These are phyloP conservation scores for Leucania comma DNA, from an alignment of 2,888 invertebrate species.

Conservation along the genomic window DNA sequence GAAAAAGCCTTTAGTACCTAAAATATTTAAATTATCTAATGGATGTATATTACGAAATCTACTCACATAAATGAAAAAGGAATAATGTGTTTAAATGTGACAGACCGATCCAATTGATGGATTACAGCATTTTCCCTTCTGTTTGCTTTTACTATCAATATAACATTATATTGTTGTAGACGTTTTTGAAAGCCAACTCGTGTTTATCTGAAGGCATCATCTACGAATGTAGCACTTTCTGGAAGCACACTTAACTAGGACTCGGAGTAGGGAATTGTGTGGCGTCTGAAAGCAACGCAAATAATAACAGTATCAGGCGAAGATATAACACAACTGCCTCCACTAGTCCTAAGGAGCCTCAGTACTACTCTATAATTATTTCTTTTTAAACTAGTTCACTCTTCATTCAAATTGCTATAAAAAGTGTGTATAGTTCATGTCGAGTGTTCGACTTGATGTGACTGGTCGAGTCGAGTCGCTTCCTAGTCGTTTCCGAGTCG, in stretches of 20 bases:
- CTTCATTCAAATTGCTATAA: slow-evolving; percentile 1
- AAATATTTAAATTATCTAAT: slow-evolving; percentile 36
- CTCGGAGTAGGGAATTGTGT: background rate
- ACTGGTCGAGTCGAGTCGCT: slow-evolving; percentile 30
- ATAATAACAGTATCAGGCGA: background rate
- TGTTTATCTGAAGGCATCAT: slow-evolving; percentile 6
- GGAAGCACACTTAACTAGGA: slow-evolving; percentile 6
- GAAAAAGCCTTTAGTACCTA: slow-evolving; percentile 37
- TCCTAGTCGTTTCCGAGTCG: slow-evolving; percentile 27
- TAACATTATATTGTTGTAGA: background rate
- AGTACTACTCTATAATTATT: background rate
- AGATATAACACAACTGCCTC: background rate
- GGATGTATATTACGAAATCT: slow-evolving; percentile 17
- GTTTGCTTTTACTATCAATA: slow-evolving; percentile 15
- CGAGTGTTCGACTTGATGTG: background rate
- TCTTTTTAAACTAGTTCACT: background rate
- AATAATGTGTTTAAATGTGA: slow-evolving; percentile 28
- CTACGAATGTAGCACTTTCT: background rate
- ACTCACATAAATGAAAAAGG: slow-evolving; percentile 25
- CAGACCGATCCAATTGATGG: background rate
- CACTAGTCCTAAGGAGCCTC: background rate
- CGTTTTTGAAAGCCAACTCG: slow-evolving; percentile 26
- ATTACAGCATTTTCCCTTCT: background rate
- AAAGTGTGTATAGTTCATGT: background rate
- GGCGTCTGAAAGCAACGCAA: background rate